These are phyloP conservation scores for Sciurus carolinensis DNA, from an alignment of 2,797 vertebrate genomes.

Conservation along the genomic window DNA sequence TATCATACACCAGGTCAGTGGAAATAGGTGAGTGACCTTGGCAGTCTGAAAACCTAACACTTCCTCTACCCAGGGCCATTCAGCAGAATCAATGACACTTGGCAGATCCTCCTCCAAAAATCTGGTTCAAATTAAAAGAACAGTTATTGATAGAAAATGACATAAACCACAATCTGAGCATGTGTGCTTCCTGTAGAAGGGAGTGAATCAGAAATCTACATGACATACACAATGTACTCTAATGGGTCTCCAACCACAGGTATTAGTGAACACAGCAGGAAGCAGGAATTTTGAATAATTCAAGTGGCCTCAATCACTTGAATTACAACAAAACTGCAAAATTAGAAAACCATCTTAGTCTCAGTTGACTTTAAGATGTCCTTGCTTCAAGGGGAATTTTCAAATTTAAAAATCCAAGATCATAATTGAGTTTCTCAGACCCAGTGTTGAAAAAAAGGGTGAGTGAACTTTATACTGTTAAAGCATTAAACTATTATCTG, in stretches of 20 bases:
- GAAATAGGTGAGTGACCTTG: neutral
- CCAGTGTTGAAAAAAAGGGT: neutral
- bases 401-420: neutral
- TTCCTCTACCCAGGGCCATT: neutral
- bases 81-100: neutral
- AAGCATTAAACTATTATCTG: neutral
- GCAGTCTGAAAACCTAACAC: neutral
- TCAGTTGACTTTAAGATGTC: neutral
- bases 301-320: neutral
- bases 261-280: neutral
- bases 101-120: neutral
- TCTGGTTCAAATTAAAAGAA: neutral
- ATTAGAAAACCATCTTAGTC: neutral
- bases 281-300: neutral
- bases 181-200: neutral
- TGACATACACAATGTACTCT: too few species aligned
- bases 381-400: neutral
- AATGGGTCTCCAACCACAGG: neutral
- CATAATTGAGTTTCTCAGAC: neutral
- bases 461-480: neutral
- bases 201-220: neutral
- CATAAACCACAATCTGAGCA: neutral
- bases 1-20: neutral
- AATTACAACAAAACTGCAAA: conserved; percentile 23
- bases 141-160: neutral